These are phyloP conservation scores for Poeciliopsis paucimaculata DNA, from an alignment of 2,797 vertebrate species.

Conservation along the genomic window DNA sequence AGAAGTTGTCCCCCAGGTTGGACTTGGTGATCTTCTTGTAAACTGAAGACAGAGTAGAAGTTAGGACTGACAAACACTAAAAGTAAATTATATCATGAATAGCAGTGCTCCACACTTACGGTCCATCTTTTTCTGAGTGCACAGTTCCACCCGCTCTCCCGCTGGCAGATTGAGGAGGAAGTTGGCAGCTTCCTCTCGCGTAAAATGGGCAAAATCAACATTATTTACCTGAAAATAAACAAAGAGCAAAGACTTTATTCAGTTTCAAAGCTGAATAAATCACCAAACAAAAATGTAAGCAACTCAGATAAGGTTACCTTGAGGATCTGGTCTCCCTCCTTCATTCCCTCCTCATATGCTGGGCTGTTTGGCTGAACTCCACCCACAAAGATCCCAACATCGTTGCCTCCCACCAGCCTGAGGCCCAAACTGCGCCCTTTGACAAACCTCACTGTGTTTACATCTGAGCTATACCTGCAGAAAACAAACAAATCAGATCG, in stretches of 20 bases:
- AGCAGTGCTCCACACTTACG: conserved; percentile 81
- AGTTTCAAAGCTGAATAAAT: not conserved
- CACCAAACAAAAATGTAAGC: not conserved
- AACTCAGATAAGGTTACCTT: conserved; percentile 78
- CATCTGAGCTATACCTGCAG: conserved; percentile 85
- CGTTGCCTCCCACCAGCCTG: conserved; percentile 91
- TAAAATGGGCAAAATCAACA: conserved; percentile 86
- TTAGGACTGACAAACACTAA: not conserved
- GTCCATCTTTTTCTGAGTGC: conserved; percentile 91
- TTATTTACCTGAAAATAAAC: conserved; percentile 85
- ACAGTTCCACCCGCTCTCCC: conserved; percentile 82
- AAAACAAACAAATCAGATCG: not conserved
- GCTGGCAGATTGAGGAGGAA: conserved; percentile 84
- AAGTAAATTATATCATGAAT: not conserved
- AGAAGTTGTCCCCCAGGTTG: conserved; percentile 91
- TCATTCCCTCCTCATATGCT: conserved; percentile 85
- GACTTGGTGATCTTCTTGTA: conserved; percentile 92
- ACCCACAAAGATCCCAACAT: conserved; percentile 94
- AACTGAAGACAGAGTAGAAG: conserved; percentile 74
- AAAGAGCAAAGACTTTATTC: not conserved
- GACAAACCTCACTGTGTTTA: conserved; percentile 81
- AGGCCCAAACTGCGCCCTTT: conserved; percentile 90
- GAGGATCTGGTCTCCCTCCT: conserved; percentile 94
- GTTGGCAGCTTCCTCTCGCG: conserved; percentile 92
- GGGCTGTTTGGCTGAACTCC: conserved; percentile 92